These are phyloP conservation scores for Mus minutoides DNA, from an alignment of 2,797 vertebrate species.

Conservation along the genomic window DNA sequence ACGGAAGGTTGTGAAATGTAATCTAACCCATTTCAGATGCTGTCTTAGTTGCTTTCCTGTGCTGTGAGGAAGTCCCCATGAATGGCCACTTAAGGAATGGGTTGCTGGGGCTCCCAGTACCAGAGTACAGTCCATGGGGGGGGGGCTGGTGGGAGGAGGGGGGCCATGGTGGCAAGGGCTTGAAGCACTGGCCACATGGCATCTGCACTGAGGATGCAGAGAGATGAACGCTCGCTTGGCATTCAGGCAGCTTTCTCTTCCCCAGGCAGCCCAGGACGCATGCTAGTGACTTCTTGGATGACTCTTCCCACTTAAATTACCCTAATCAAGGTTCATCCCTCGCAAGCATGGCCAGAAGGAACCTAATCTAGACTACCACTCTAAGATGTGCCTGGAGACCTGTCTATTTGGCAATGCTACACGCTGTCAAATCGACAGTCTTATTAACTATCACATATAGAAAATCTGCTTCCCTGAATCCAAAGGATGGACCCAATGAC, in stretches of 20 bases:
- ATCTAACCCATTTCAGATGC: not conserved
- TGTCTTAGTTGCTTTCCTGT: not conserved
- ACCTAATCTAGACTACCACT: not conserved
- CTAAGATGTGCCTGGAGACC: not conserved
- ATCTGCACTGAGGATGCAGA: not conserved
- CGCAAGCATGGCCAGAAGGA: not conserved
- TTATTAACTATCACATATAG: not conserved
- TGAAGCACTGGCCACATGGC: not conserved
- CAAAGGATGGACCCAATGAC: no score
- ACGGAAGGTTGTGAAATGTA: not conserved
- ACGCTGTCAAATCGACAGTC: not conserved
- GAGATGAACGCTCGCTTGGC: not conserved
- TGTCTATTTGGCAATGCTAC: not conserved
- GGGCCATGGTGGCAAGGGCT: not conserved
- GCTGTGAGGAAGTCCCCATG: not conserved
- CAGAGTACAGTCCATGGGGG: rapidly evolving
- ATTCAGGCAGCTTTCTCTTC: not conserved
- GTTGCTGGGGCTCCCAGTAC: not conserved
- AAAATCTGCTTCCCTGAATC: not conserved
- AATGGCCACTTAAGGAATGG: not conserved
- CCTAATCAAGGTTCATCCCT: not conserved
- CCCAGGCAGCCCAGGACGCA: not conserved
- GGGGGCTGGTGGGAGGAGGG: not conserved
- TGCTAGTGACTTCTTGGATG: not conserved
- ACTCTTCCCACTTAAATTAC: not conserved